Evolutionary conservation across 1,140 invertebrate species (phyloP), one percentile per base, ranked within the genome.

Genomic region (Eubasilissa regina): DNA sequence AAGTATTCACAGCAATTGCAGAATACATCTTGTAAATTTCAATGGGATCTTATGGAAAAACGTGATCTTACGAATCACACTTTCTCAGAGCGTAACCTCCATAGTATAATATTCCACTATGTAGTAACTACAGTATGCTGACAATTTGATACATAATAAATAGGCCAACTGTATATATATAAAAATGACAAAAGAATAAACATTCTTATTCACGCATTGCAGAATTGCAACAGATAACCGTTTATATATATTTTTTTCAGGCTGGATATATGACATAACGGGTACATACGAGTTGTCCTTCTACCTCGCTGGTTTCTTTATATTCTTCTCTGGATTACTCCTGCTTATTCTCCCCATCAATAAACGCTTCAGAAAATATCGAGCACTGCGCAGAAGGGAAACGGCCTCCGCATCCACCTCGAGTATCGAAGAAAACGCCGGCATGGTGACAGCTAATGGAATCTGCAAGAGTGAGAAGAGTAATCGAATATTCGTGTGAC

Each of bases 301-400:
- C 89, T 96, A 96, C 87, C 86, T 95, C 75, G 94, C 95, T 19
- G 97, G 97, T 4, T 89, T 95, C 55, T 96, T 96, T 87, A 95
- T 97, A 75, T 92, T 93, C 48, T 79, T 98, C 15, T 97, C 96
- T 75, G 97, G 97, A 4, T 82, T 93, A 17, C 92, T 97, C 74
- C 87, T 98, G 58, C 87, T 95, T 55, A 85, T 95, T 12, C 85
- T 93, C 84, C 93, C 94, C 7, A 80, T 91, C 0, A 88, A 90
- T 77, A 87, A 89, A 74, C 81, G 87, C 9, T 90, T 89, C 21
- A 88, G 86, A 11, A 79, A 75, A 35, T 84, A 83, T 60, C 83
- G 80, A 15, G 43, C 17, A 11, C 62, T 81, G 72, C 72, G 55
- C 17, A 48, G 74, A 45, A 79, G 60, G 21, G 75, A 76, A 13